Evolutionary conservation across 2,888 invertebrate genomes (phyloP), one percentile per base, ranked within the genome.

Genomic region (Lamproptera curius): DNA sequence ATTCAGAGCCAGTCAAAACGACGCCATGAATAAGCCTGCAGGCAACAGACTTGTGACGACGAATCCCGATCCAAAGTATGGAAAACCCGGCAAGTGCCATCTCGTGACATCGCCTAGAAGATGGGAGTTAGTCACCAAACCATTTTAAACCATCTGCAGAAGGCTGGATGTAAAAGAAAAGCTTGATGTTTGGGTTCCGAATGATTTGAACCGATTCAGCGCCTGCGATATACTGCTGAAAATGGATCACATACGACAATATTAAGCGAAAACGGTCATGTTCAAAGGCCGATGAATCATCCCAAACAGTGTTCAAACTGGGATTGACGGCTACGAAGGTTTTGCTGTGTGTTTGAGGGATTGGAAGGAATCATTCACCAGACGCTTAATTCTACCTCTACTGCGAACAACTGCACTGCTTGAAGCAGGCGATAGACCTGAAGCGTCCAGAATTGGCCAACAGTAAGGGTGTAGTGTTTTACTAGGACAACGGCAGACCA

Each of bases 341-440:
- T 9, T n/a, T 28, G 10, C 3, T 28, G 28, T 28, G 28, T 28
- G 10, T 28, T 28, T 28, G 28, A 10, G 28, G 28, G 28, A 28
- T n/a, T 28, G 28, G 15, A 36, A 13, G 26, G 44, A 34, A 43
- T 39, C 9, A 40, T 44, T 36, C 23, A 33, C 33, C 5, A 13
- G 14, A 34, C 33, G 14, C 33, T 34, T 13, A 47, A 40, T 42
- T 45, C 28, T 14, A 28, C 23, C 16, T 38, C 41, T 46, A 37
- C 62, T 83, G 76, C 76, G 72, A 90, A 90, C 65, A 90, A 90
- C 66, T 89, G 88, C 28, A 42, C 17, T 31, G n/a, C 9, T 28
- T 28, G 28, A 42, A 31, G 17, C 17, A 11, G 8, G 5, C 17
- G 16, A 42, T 42, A 33, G 41, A 42, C 16, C 28, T n/a, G n/a